Evolutionary conservation across 2,888 invertebrate species (phyloP).

Genomic region (Salticus scenicus): DNA sequence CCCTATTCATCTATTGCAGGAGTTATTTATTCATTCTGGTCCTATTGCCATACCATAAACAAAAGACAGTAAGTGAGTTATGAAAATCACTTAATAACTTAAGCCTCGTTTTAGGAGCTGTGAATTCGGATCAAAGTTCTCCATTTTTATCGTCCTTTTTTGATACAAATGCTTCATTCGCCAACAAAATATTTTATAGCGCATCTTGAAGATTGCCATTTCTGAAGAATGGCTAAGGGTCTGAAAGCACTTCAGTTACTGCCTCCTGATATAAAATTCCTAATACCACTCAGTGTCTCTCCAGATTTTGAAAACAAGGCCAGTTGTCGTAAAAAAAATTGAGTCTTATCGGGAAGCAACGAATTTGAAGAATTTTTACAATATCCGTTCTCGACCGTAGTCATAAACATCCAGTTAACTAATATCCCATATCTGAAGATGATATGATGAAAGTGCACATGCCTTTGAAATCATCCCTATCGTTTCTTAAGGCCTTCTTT

Average conservation of each 20-base stretch:
- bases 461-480: background rate
- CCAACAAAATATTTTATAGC: background rate
- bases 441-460: slow-evolving; percentile 16
- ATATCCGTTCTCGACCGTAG: background rate
- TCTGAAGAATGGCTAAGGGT: background rate
- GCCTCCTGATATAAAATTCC: slow-evolving; percentile 34
- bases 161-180: background rate
- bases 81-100: background rate
- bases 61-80: background rate
- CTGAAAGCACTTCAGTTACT: background rate
- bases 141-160: background rate
- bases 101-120: background rate
- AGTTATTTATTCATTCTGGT: too few relatives aligned
- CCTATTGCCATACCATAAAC: too few relatives aligned
- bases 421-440: slow-evolving; percentile 17
- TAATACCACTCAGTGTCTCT: slow-evolving; percentile 37
- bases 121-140: background rate
- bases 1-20: too few relatives aligned
- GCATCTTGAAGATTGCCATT: background rate
- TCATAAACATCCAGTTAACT: slow-evolving; percentile 17
- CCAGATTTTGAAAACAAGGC: slow-evolving; percentile 33
- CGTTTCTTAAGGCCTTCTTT: background rate
- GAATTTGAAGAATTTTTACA: background rate
- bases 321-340: background rate
- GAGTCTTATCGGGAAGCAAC: background rate